These are phyloP conservation scores for Hemaris fuciformis DNA, from an alignment of 2,888 invertebrate species.

Conservation along the genomic window DNA sequence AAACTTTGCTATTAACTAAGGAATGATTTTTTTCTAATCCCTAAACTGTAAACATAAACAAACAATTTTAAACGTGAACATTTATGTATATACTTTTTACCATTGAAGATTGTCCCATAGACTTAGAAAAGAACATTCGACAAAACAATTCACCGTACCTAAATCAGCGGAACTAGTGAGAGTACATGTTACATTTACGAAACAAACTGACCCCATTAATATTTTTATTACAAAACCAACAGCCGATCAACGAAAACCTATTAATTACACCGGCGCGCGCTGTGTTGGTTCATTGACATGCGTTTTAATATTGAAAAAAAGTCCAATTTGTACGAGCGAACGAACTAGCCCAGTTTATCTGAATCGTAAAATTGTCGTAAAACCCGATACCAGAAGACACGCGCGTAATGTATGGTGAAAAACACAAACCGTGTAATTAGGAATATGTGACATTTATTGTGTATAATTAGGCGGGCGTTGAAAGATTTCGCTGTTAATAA, in stretches of 20 bases:
- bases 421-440: constrained; percentile 19
- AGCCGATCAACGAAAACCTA: constrained; percentile 25
- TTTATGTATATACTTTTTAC: too few species aligned
- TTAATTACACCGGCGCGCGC: constrained; percentile 30
- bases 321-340: constrained; percentile 55
- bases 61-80: too few species aligned
- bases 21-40: too few species aligned
- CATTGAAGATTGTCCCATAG: too few species aligned
- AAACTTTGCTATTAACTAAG: too few species aligned
- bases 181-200: background rate
- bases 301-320: constrained; percentile 37
- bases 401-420: constrained; percentile 38
- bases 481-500: background rate
- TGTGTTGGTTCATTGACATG: constrained; percentile 54
- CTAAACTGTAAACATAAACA: too few species aligned
- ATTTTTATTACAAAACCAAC: constrained; percentile 33
- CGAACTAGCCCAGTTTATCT: constrained; percentile 49
- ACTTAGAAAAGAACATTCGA: background rate
- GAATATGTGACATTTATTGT: constrained; percentile 13
- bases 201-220: constrained; percentile 29
- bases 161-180: background rate
- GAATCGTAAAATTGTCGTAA: constrained; percentile 64
- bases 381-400: constrained; percentile 50
- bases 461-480: background rate
- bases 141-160: background rate